Base-by-base conservation (phyloP, 1,140 invertebrate genomes). In the Chrysoperla carnea region DNA sequence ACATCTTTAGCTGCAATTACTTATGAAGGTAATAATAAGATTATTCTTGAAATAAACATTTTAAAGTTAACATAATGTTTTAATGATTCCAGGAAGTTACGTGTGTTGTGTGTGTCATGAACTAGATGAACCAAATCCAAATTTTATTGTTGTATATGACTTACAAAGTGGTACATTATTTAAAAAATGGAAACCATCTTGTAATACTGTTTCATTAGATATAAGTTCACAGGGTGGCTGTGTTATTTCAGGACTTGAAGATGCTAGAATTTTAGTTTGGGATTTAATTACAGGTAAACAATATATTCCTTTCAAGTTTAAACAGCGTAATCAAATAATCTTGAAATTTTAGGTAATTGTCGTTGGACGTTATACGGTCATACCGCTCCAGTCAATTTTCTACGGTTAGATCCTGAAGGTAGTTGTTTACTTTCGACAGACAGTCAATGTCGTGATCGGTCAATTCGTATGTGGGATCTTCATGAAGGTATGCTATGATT, bases 141-240 rank as follows among this genome's bases (percentile, higher is more conserved):
- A 88, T 64, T 89, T 88, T 64, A 84, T 91, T 41, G 82, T 88
- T 33, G 84, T 90, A 23, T 91, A 89, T 59, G 86, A 91, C 63
- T 67, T 91, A n/a, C 80, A 85, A 64, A 88, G 82, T 50, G 86
- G 86, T n/a, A 89, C 84, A 2, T 57, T 89, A 47, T 89, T 89
- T 63, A 88, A 88, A 61, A 86, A 86, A 63, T 87, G 84, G 82
- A 89, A 89, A 60, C 82, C 83, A 1, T 75, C 74, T 36, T 76
- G 76, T 44, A 81, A 82, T 58, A 84, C 80, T 6, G 80, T 81
- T 1, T 74, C 81, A 8, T 64, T 89, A 45, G 81, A 82, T 46
- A 86, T 89, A 56, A 85, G 83, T 46, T 83, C 83, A 13, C 67
- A 71, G 42, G 76, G 80, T 49, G 73, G 76, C 43, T 83, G 81